Base-by-base conservation (phyloP, 2,113 vertebrate species). In the Microtus oregoni region DNA sequence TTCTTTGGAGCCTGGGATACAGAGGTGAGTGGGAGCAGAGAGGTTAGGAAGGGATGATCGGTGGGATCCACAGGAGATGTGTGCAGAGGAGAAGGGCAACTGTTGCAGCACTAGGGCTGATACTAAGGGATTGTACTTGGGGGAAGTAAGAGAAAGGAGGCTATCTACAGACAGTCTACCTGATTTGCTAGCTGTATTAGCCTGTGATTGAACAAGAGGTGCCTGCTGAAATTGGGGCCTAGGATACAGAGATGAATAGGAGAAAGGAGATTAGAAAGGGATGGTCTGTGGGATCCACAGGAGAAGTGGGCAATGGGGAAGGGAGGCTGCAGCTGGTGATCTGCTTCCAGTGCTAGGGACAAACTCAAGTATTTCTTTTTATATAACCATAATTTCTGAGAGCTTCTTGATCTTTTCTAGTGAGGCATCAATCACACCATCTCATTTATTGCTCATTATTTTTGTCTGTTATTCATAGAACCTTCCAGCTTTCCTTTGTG, bases 381-480 rank as follows among this genome's bases (percentile, higher is more conserved):
- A n/a, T 75, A 41, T 75, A 41, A 75, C 4, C 11, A 1, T 93
- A 55, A 91, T 91, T 90, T 90, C 38, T 77, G 19, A 55, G 63
- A 61, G 30, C 13, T 86, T 7, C 12, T 96, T 55, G 50, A 19
- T 58, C 20, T 82, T 72, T 88, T 89, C 41, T 93, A 30, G 6
- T 47, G 20, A 90, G 61, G 5, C 35, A 22, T 94, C 85, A 55
- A 44, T 93, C 75, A 90, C 67, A 79, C 28, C 38, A 61, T 91
- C 47, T 91, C 10, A 86, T 44, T 86, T 63, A 92, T 89, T 75
- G 30, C 72, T 78, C 90, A 24, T 82, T 77, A 73, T 87, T 96
- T 94, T 92, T 87, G 72, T 81, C 63, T 91, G 35, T 68, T 79
- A 87, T 68, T 93, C 55, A 86, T 79, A 67, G 50, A 83, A 68